Evolutionary conservation across 2,113 vertebrate species (phyloP), one percentile per base, ranked within the genome.

Genomic region (Scophthalmus maximus): DNA sequence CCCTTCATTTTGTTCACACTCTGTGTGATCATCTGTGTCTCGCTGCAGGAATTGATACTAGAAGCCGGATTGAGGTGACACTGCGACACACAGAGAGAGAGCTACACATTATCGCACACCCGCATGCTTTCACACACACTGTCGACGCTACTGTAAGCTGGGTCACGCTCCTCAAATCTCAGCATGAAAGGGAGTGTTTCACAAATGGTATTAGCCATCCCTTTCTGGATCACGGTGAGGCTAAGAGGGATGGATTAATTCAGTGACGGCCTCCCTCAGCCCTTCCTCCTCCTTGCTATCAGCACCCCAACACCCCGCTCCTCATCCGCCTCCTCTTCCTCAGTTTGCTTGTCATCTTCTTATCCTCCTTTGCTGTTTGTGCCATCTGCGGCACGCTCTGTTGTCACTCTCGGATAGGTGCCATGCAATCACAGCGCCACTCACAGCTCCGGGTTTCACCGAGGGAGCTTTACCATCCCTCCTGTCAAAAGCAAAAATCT

Each of bases 131-230:
- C 51, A 62, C 69, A 40, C 68, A 51, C 17, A 22, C 53, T 27
- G 20, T 36, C 14, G 4, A 40, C 3, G 1, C 23, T 42, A 58
- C 49, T 51, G 10, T 64, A 69, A 74, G 57, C 56, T 2, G 8
- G 68, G 49, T 65, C 32, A 36, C 7, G 38, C 49, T 51, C 30
- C 47, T 51, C 29, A 78, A 68, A 75, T 42, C 71, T 29, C 53
- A 38, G 50, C 71, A 66, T 74, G 77, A 78, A 81, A 81, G 42
- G 27, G 49, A 78, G n/a, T 25, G 44, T 74, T 64, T 77, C 60
- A 71, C 62, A 59, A 53, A 53, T 18, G 62, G 52, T 67, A 73
- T 75, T 81, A 66, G n/a, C 57, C 51, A 29, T 32, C 38, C 44
- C 52, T 58, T 66, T 50, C 67, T 72, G 72, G 60, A 63, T 63